Percentiles rank a stretch among this genome's conserved stretches.
Conservation (phyloP, 2,797 vertebrate genomes). For the Sebastes minor region DNA sequence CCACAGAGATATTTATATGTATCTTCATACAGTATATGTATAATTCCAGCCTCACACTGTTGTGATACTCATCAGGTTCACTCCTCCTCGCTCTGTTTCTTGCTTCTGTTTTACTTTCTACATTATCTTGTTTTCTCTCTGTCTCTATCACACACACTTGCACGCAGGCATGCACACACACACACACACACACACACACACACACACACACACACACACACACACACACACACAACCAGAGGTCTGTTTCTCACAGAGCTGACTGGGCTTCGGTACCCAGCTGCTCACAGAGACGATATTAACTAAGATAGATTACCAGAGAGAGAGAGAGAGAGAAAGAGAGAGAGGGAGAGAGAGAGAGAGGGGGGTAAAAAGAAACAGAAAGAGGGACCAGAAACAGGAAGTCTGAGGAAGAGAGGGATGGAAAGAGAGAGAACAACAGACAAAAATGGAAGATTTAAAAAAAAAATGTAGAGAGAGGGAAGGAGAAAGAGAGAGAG, state of each 20-base stretch:
- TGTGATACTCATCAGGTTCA: background rate
- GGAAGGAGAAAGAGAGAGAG: background rate
- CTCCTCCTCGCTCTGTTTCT: background rate
- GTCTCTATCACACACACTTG: constrained; percentile 22
- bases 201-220: constrained; percentile 24
- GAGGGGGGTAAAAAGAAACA: background rate
- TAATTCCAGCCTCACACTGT: background rate
- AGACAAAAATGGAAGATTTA: background rate
- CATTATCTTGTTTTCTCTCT: constrained; percentile 29
- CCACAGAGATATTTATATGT: background rate
- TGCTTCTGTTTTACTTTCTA: constrained; percentile 28
- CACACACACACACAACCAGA: constrained; percentile 12
- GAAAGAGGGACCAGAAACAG: background rate
- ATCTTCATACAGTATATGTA: background rate
- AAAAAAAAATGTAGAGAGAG: background rate
- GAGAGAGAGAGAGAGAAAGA: background rate
- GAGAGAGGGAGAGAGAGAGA: background rate
- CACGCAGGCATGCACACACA: constrained; percentile 24
- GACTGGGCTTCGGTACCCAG: constrained; percentile 79
- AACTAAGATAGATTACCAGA: constrained; percentile 84
- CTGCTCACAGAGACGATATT: constrained; percentile 82
- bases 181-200: constrained; percentile 17
- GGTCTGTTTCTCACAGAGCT: constrained; percentile 66
- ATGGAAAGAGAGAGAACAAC: background rate
- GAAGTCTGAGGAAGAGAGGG: background rate